A percentile compares a stretch with the other conserved stretches of the same genome.
phyloP scores from a whole-genome alignment of 2,888 invertebrate genomes.

The Tuta absoluta region DNA sequence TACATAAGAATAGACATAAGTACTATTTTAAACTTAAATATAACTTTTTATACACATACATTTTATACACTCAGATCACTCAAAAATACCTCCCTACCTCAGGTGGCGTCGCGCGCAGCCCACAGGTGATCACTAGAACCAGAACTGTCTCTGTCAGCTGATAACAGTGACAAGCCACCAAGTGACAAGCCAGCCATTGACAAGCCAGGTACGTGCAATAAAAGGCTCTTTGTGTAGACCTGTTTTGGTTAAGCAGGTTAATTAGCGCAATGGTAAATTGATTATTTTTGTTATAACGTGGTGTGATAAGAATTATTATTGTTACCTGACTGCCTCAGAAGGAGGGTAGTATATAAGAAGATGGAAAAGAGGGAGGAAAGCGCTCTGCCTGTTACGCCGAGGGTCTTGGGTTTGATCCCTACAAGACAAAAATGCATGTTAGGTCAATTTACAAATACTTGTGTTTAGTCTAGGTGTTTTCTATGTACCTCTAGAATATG shows the following conservation, averaged over 20 bases:
- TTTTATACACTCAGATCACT: not conserved
- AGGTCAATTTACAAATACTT: too few relatives aligned
- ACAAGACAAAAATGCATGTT: too few relatives aligned
- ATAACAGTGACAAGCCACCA: not conserved
- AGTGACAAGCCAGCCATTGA: not conserved
- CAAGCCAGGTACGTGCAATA: not conserved
- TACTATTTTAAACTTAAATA: too few relatives aligned
- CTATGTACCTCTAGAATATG: too few relatives aligned
- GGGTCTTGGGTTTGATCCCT: too few relatives aligned
- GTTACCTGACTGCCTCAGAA: too few relatives aligned
- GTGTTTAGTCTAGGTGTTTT: too few relatives aligned
- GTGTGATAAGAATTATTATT: not conserved
- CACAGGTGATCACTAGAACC: constrained; percentile 3
- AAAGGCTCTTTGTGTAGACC: not conserved
- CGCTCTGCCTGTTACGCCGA: too few relatives aligned
- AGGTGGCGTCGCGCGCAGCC: not conserved
- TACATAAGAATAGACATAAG: too few relatives aligned
- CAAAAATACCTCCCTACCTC: not conserved
- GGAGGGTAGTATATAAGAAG: too few relatives aligned
- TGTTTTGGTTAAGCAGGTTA: not conserved
- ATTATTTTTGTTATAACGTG: not conserved
- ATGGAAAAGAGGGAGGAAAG: too few relatives aligned
- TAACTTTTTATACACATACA: too few relatives aligned
- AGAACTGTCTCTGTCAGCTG: constrained; percentile 15
- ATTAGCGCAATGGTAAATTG: not conserved